phyloP scores from a whole-genome alignment of 2,888 invertebrate genomes.

The Syrista parreyssii region DNA sequence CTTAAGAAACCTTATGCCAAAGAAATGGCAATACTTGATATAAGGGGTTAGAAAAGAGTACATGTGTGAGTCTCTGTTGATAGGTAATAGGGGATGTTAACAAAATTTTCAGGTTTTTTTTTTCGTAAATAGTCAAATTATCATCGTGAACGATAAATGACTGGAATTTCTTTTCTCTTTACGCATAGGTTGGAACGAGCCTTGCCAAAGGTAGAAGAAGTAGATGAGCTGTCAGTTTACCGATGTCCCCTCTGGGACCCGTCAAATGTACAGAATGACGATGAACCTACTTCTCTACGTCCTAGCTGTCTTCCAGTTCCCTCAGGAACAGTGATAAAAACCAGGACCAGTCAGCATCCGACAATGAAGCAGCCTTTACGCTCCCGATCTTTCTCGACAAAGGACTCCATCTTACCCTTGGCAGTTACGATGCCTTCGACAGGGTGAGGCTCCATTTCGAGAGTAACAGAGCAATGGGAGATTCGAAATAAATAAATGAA shows the following conservation, averaged over 20 bases:
- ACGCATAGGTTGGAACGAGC: neutral
- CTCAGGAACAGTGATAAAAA: constrained; percentile 58
- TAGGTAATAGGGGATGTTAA: neutral
- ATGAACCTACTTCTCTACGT: constrained; percentile 48
- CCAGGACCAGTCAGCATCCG: constrained; percentile 57
- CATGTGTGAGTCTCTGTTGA: neutral
- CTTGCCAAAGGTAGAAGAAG: constrained; percentile 23
- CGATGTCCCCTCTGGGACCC: constrained; percentile 58
- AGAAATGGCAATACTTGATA: neutral
- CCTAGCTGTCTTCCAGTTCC: constrained; percentile 44
- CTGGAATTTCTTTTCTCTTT: neutral
- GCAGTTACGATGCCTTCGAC: neutral
- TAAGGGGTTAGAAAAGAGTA: neutral
- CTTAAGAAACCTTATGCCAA: neutral
- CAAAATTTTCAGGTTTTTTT: neutral
- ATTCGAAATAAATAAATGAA: neutral
- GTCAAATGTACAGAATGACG: constrained; percentile 56
- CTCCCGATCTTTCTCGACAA: constrained; percentile 29
- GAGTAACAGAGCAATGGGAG: neutral
- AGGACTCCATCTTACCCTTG: constrained; percentile 13
- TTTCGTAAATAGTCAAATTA: neutral
- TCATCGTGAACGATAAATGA: neutral
- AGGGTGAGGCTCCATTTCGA: neutral
- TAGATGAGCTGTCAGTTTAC: constrained; percentile 56
- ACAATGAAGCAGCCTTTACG: constrained; percentile 48